Evolutionary conservation across 1,140 invertebrate genomes (phyloP), one percentile per base, ranked within the genome.

Genomic region (Protaetia brevitarsis): DNA sequence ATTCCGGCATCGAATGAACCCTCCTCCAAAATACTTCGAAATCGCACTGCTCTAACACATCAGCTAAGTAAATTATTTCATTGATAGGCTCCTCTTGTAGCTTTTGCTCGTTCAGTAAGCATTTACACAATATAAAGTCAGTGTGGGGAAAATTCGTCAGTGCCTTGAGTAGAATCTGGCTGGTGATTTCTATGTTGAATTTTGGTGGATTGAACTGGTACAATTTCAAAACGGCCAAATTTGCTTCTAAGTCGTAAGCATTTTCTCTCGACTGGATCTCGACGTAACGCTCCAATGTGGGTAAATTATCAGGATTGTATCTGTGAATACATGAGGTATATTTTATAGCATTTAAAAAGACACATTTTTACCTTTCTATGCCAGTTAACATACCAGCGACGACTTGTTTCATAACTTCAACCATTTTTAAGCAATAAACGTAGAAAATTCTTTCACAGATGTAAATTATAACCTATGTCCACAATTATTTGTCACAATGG

Each of bases 61-160:
- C 89, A 34, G 94, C 94, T 69, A 98, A 81, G 70, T 91, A 88
- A 71, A 96, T 90, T 37, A 98, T 94, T 74, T 91, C 89, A 72
- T 86, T 86, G 23, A 98, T 90, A 45, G 90, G 88, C 66, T 90
- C 86, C 77, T 95, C 89, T 73, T 89, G 85, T 76, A 94, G 86
- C 92, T 93, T 89, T 77, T 87, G 87, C 72, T 93, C 89, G 69
- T 91, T 89, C 61, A 98, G 83, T 27, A 98, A 84, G 81, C 95
- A 97, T 82, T 98, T 98, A 82, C 96, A 98, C 36, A 99, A 81
- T 27, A 96, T 93, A 78, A 98, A 98, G 82, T 99, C 96, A 13
- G 95, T 95, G 73, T 98, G 94, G 6, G 96, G 96, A 68, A 98
- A 86, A 82, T 98, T 98, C 8, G 96, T 97, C 7, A 99, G 80